Percentiles rank a stretch among this genome's conserved stretches.
Evolutionary conservation across 1,140 invertebrate species (phyloP).

Genomic region (Caenorhabditis brenneri): DNA sequence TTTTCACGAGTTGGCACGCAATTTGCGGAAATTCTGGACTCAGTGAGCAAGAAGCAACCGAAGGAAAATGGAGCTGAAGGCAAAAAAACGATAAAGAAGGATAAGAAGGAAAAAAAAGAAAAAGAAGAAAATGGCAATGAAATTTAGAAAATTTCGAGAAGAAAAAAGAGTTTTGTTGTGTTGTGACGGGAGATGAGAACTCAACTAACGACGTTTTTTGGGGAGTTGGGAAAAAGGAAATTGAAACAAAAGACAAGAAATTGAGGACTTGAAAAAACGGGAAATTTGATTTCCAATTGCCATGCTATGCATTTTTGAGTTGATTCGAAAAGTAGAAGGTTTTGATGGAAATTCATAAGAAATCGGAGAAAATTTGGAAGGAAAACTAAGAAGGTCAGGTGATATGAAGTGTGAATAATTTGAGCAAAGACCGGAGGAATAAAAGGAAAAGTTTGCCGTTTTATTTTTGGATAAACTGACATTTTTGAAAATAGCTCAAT

Average conservation of each 20-base stretch:
- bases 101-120: background rate
- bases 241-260: slow-evolving; percentile 23
- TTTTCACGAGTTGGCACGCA: slow-evolving; percentile 32
- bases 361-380: background rate
- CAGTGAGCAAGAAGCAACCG: slow-evolving; percentile 40
- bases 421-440: background rate
- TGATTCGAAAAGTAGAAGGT: background rate
- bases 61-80: too few species aligned
- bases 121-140: background rate
- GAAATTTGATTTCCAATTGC: background rate
- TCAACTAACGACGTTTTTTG: slow-evolving; percentile 26
- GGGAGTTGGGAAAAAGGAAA: background rate
- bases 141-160: slow-evolving; percentile 12
- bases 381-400: background rate
- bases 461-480: too few species aligned
- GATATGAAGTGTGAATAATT: background rate
- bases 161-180: background rate
- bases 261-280: background rate
- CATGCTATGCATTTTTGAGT: slow-evolving; percentile 7
- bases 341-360: background rate
- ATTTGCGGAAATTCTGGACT: slow-evolving; percentile 40
- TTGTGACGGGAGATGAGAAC: background rate
- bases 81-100: slow-evolving; percentile 8
- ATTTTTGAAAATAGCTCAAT: too few species aligned
- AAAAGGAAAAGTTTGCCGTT: background rate